A percentile compares a stretch with the other conserved stretches of the same genome.
phyloP scores from a whole-genome alignment of 2,113 vertebrate genomes.

The Sander vitreus region DNA sequence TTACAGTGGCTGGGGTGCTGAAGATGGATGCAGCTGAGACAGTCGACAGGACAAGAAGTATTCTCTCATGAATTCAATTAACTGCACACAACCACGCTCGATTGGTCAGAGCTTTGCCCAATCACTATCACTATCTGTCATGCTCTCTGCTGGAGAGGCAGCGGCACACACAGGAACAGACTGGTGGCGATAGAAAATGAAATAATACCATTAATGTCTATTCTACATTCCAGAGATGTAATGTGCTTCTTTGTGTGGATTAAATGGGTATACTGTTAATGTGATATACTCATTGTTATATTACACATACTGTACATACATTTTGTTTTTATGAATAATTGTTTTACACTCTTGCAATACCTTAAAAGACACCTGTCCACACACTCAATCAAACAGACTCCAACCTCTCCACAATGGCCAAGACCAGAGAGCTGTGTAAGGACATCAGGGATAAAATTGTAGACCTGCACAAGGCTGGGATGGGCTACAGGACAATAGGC shows the following conservation, averaged over 20 bases:
- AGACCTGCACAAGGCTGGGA: too few species aligned
- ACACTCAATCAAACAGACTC: too few species aligned
- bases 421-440: too few species aligned
- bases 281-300: neutral
- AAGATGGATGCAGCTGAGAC: conserved; percentile 74
- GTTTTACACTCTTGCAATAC: neutral
- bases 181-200: conserved; percentile 3
- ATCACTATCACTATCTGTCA: conserved; percentile 79
- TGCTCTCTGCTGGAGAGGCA: conserved; percentile 47
- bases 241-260: neutral
- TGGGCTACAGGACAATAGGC: too few species aligned
- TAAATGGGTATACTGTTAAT: neutral
- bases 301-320: neutral
- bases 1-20: conserved; percentile 51
- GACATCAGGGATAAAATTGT: too few species aligned
- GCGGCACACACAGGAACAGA: conserved; percentile 17
- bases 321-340: neutral
- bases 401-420: too few species aligned
- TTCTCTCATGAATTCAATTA: conserved; percentile 85
- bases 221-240: neutral
- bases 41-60: conserved; percentile 73
- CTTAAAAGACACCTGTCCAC: too few species aligned
- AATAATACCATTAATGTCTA: conserved; percentile 33
- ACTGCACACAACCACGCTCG: conserved; percentile 74
- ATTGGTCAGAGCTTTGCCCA: conserved; percentile 77